Evolutionary conservation across 2,888 invertebrate species (phyloP).

Genomic region (Ligdia adustata): DNA sequence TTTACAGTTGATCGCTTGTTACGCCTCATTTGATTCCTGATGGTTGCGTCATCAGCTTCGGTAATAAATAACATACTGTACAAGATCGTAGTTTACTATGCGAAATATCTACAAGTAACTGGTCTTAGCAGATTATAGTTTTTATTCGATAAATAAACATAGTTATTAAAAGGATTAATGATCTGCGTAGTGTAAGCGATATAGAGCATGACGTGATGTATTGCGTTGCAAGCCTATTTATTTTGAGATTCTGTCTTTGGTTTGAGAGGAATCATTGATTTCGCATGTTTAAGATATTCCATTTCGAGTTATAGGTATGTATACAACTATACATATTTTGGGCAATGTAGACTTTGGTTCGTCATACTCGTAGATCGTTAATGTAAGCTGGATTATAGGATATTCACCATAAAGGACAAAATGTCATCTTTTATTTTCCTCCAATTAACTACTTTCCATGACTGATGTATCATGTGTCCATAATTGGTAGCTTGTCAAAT

Average conservation of each 20-base stretch:
- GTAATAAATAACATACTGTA: constrained; percentile 19
- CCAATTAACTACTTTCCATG: constrained; percentile 5
- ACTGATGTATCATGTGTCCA: constrained; percentile 30
- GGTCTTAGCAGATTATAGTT: neutral
- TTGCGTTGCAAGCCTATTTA: constrained; percentile 48
- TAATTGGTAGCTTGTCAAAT: constrained; percentile 28
- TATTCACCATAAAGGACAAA: too few species aligned
- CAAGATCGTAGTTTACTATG: too few species aligned
- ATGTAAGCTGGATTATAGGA: too few species aligned
- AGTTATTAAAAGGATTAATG: constrained; percentile 8
- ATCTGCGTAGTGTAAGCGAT: constrained; percentile 20
- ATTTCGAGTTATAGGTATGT: too few species aligned
- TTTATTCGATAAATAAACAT: constrained; percentile 6
- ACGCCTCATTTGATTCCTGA: constrained; percentile 44
- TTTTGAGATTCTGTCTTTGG: constrained; percentile 49
- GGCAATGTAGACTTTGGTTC: too few species aligned
- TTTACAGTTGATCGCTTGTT: constrained; percentile 48
- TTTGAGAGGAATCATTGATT: constrained; percentile 50
- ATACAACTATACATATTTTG: too few species aligned
- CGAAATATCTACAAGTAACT: neutral
- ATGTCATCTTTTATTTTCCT: constrained; percentile 7
- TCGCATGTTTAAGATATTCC: constrained; percentile 5
- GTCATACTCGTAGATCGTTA: too few species aligned
- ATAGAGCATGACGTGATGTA: constrained; percentile 37
- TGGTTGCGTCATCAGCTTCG: constrained; percentile 36